A percentile compares a stretch with the other conserved stretches of the same genome.
phyloP scores from a whole-genome alignment of 2,797 vertebrate genomes.

The Hippoglossus hippoglossus region DNA sequence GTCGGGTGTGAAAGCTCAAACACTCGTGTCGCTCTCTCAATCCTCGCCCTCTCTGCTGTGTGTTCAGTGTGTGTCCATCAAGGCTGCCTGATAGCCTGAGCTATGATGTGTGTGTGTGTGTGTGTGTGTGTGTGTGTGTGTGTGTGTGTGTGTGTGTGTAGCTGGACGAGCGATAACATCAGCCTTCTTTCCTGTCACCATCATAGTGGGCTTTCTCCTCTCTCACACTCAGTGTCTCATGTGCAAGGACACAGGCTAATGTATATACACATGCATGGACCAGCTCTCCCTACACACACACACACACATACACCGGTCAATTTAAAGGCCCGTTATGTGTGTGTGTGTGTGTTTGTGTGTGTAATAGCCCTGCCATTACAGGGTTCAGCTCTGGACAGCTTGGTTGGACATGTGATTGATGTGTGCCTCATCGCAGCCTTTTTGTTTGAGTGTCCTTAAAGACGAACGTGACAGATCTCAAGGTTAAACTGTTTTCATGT shows the following conservation, averaged over 20 bases:
- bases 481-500: slow-evolving; percentile 65
- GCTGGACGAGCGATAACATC: slow-evolving; percentile 37
- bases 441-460: slow-evolving; percentile 27
- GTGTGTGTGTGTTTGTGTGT: slow-evolving; percentile 28
- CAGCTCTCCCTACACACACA: neutral
- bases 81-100: slow-evolving; percentile 46
- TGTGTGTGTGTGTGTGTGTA: slow-evolving; percentile 1
- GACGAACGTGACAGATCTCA: slow-evolving; percentile 44
- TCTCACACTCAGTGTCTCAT: slow-evolving; percentile 11
- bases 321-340: slow-evolving; percentile 51
- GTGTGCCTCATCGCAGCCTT: slow-evolving; percentile 11
- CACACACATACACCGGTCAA: slow-evolving; percentile 18
- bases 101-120: slow-evolving; percentile 29
- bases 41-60: neutral
- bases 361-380: slow-evolving; percentile 58
- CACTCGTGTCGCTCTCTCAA: slow-evolving; percentile 10
- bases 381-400: slow-evolving; percentile 45
- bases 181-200: slow-evolving; percentile 5
- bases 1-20: slow-evolving; percentile 29
- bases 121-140: slow-evolving; percentile 18
- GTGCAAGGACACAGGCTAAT: slow-evolving; percentile 46
- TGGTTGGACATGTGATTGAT: slow-evolving; percentile 57
- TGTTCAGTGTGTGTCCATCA: slow-evolving; percentile 42
- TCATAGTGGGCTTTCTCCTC: slow-evolving; percentile 12
- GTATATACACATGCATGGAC: neutral